Evolutionary conservation across 2,113 vertebrate species (phyloP).

Genomic region (Rallus limicola): DNA sequence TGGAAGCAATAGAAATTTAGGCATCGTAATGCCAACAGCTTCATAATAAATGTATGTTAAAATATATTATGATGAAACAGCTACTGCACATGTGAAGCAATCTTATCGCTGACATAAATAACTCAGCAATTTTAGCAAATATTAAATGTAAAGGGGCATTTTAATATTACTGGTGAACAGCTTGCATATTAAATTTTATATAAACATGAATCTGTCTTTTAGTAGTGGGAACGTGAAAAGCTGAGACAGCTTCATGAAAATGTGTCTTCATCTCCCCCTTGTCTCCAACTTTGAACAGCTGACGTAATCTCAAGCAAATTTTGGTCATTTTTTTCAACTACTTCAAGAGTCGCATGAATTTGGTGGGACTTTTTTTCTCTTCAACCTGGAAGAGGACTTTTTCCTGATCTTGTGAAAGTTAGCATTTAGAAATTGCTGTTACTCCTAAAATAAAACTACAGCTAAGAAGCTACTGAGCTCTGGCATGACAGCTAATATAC

Average conservation of each 20-base stretch:
- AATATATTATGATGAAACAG: not conserved
- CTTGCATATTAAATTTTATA: constrained; percentile 43
- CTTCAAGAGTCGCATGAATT: not conserved
- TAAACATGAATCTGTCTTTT: constrained; percentile 41
- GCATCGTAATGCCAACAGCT: not conserved
- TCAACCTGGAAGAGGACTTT: not conserved
- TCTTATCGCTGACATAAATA: constrained; percentile 12
- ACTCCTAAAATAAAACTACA: not conserved
- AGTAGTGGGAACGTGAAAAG: not conserved
- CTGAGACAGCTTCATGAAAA: not conserved
- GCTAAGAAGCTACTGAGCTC: not conserved
- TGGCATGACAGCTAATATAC: constrained; percentile 18
- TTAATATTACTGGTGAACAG: constrained; percentile 35
- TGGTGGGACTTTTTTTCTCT: not conserved
- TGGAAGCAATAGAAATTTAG: constrained; percentile 14
- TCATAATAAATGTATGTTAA: constrained; percentile 1
- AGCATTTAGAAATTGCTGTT: not conserved
- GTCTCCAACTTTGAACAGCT: not conserved
- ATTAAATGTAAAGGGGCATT: constrained; percentile 17
- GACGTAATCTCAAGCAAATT: constrained; percentile 1
- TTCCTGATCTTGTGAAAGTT: not conserved
- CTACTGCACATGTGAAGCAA: not conserved
- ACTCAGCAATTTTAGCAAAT: constrained; percentile 34
- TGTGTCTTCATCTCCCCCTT: not conserved
- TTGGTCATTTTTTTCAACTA: not conserved